These are phyloP conservation scores for Trachythela sp. DNA, from an alignment of 64 coral and sea anemone genomes.

Conservation along the genomic window DNA sequence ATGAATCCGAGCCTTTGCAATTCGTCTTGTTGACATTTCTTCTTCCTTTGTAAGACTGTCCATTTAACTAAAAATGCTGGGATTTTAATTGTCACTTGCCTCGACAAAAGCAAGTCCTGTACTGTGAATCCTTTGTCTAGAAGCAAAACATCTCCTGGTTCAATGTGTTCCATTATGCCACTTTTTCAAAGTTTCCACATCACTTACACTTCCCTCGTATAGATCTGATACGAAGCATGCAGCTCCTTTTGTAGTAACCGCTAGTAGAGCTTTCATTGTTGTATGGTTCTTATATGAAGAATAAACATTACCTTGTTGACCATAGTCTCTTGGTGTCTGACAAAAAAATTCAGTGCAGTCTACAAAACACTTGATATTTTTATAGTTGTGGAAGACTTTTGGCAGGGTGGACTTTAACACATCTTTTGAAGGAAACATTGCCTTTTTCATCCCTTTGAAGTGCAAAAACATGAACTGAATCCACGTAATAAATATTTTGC, in stretches of 20 bases:
- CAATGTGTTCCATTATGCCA: slow-evolving; percentile 36
- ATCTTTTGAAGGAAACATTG: slow-evolving; percentile 30
- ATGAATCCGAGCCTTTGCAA: slow-evolving; percentile 47
- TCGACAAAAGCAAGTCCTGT: slow-evolving; percentile 48
- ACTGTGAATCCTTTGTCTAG: slow-evolving; percentile 56
- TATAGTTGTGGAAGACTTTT: slow-evolving; percentile 37
- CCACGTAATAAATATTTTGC: slow-evolving; percentile 46
- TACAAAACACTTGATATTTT: slow-evolving; percentile 19
- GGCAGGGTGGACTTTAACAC: slow-evolving; percentile 12
- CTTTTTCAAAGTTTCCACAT: slow-evolving; percentile 45
- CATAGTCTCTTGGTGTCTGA: slow-evolving; percentile 38
- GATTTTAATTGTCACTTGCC: slow-evolving; percentile 40
- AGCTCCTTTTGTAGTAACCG: slow-evolving; percentile 45
- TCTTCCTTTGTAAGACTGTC: slow-evolving; percentile 40
- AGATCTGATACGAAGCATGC: slow-evolving; percentile 42
- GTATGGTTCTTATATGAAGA: slow-evolving; percentile 47
- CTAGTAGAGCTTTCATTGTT: slow-evolving; percentile 25
- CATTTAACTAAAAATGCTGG: slow-evolving; percentile 41
- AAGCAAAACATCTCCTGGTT: slow-evolving; percentile 27
- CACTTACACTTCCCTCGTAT: slow-evolving; percentile 44
- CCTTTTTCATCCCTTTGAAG: slow-evolving; percentile 39
- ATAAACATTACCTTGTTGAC: slow-evolving; percentile 36
- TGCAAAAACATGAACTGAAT: slow-evolving; percentile 52
- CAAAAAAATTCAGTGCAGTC: slow-evolving; percentile 51
- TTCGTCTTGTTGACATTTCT: slow-evolving; percentile 28